A percentile compares a stretch with the other conserved stretches of the same genome.
Conservation (phyloP, 2,797 vertebrate species). For the Selene dorsalis region DNA sequence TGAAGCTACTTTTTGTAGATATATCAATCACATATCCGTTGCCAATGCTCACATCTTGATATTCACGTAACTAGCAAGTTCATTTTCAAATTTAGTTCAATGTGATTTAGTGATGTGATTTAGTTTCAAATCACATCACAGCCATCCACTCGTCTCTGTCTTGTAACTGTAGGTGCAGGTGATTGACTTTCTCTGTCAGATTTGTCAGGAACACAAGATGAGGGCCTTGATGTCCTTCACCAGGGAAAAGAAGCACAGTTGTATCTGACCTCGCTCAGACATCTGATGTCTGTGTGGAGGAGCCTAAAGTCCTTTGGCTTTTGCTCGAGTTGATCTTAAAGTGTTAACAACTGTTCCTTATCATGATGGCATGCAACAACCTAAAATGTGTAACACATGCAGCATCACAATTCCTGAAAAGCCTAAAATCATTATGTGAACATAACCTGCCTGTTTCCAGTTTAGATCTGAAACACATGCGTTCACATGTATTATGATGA, state of each 20-base stretch:
- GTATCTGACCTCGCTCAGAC: neutral
- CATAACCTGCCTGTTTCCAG: constrained; percentile 23
- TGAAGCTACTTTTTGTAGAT: too few species aligned
- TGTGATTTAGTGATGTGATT: too few species aligned
- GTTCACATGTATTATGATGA: constrained; percentile 30
- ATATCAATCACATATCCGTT: too few species aligned
- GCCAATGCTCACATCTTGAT: too few species aligned
- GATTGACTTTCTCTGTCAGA: constrained; percentile 54
- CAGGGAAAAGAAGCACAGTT: constrained; percentile 35
- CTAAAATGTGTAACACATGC: constrained; percentile 7
- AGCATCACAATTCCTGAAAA: constrained; percentile 4
- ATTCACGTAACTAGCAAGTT: too few species aligned
- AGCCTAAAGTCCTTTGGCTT: neutral
- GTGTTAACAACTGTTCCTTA: neutral
- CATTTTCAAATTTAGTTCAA: too few species aligned
- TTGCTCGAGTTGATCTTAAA: neutral
- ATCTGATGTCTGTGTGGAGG: neutral
- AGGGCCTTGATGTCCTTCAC: constrained; percentile 44
- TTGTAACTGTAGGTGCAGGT: constrained; percentile 45
- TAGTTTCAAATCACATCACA: too few species aligned
- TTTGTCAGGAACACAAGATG: constrained; percentile 46
- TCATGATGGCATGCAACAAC: neutral
- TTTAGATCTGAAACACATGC: constrained; percentile 50
- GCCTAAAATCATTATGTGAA: neutral
- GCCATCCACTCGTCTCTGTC: constrained; percentile 33